Evolutionary conservation across 2,888 invertebrate genomes (phyloP).

Genomic region (Andrena bicolor): DNA sequence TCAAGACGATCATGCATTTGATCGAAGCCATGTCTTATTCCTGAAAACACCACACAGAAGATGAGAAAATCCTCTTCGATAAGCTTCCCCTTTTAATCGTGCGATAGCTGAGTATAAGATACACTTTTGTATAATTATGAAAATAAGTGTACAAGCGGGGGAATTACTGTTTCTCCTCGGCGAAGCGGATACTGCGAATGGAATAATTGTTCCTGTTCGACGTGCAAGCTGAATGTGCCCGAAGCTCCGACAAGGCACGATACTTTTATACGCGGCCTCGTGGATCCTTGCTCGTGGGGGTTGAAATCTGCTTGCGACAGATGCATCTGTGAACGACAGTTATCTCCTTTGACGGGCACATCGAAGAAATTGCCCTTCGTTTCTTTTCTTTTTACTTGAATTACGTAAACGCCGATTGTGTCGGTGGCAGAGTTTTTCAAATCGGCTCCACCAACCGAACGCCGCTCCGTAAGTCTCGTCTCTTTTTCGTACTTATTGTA

Average conservation of each 20-base stretch:
- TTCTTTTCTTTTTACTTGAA: background rate
- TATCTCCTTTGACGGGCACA: constrained; percentile 20
- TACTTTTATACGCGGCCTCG: constrained; percentile 61
- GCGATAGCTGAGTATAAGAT: background rate
- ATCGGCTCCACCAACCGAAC: background rate
- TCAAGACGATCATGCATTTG: constrained; percentile 48
- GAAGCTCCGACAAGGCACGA: background rate
- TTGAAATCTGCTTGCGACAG: constrained; percentile 45
- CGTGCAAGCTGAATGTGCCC: constrained; percentile 17
- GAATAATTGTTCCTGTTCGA: constrained; percentile 20
- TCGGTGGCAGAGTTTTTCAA: constrained; percentile 7
- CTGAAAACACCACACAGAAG: background rate
- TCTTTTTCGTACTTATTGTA: background rate
- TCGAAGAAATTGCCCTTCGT: constrained; percentile 9
- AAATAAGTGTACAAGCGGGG: too few relatives aligned
- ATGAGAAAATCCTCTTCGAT: background rate
- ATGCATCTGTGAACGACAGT: constrained; percentile 60
- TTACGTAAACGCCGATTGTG: constrained; percentile 26
- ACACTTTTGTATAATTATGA: too few relatives aligned
- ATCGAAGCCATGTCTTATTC: constrained; percentile 47
- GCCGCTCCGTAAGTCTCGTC: too few relatives aligned
- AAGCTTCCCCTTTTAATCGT: background rate
- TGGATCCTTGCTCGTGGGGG: background rate
- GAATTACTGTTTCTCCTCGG: constrained; percentile 4
- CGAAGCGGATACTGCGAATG: background rate